Evolutionary conservation across 2,888 invertebrate genomes (phyloP).

Genomic region (Andrena haemorrhoa): DNA sequence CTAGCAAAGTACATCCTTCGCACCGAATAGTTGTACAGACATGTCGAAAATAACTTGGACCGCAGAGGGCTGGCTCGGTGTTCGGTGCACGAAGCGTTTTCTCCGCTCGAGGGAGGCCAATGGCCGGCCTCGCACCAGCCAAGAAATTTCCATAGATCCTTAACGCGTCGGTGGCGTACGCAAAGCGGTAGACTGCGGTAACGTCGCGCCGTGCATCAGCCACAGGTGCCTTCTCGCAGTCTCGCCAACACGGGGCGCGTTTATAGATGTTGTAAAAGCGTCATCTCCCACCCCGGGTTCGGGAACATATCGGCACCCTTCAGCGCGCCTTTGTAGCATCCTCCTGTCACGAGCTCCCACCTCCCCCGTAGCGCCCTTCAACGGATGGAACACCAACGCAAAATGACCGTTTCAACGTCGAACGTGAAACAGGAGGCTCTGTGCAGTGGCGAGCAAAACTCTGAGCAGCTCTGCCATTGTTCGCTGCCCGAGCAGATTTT

Average conservation of each 20-base stretch:
- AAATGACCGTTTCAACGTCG: slow-evolving; percentile 19
- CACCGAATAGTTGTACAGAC: no score
- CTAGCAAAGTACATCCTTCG: no score
- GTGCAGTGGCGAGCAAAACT: background rate
- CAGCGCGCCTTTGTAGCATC: slow-evolving; percentile 42
- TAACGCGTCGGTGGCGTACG: slow-evolving; percentile 44
- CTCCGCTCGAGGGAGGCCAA: slow-evolving; percentile 5
- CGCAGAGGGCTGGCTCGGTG: slow-evolving; percentile 1
- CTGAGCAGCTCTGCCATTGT: background rate
- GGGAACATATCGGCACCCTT: slow-evolving; percentile 38
- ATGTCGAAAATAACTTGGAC: no score
- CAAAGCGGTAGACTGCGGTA: slow-evolving; percentile 52
- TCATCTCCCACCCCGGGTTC: slow-evolving; percentile 22
- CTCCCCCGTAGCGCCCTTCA: slow-evolving; percentile 9
- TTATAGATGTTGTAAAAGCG: slow-evolving; percentile 65
- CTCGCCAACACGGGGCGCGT: slow-evolving; percentile 53
- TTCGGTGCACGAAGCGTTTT: slow-evolving; percentile 3
- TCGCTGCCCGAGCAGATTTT: background rate
- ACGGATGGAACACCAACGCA: slow-evolving; percentile 6
- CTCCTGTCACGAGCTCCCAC: slow-evolving; percentile 29
- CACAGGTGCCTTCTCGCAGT: slow-evolving; percentile 67
- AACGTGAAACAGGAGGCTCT: slow-evolving; percentile 10
- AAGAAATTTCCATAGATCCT: slow-evolving; percentile 49
- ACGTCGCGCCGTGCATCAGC: slow-evolving; percentile 60
- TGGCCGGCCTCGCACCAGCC: slow-evolving; percentile 22